Percentiles rank a stretch among this genome's conserved stretches.
phyloP scores from a whole-genome alignment of 2,888 invertebrate genomes.

The Helleia helle region DNA sequence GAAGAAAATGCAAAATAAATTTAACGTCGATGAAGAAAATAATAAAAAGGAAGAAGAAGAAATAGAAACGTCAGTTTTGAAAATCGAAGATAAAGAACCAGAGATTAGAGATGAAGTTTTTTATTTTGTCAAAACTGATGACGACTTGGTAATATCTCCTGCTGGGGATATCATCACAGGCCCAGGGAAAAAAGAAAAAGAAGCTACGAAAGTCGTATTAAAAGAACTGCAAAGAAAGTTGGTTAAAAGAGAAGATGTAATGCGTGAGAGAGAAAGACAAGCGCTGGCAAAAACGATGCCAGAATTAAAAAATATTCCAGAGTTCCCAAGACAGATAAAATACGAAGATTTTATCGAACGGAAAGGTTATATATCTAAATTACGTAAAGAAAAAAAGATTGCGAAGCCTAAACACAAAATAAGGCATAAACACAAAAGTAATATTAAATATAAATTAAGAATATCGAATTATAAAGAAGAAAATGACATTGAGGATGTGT shows the following conservation, averaged over 20 bases:
- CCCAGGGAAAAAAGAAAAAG: constrained; percentile 54
- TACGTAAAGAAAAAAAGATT: constrained; percentile 19
- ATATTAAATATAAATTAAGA: constrained; percentile 30
- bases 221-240: constrained; percentile 55
- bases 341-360: constrained; percentile 37
- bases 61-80: constrained; percentile 30
- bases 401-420: constrained; percentile 33
- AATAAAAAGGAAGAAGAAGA: constrained; percentile 27
- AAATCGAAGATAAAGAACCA: constrained; percentile 48
- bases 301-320: constrained; percentile 45
- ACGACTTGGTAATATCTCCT: constrained; percentile 32
- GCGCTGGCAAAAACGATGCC: constrained; percentile 66
- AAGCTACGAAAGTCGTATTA: constrained; percentile 50
- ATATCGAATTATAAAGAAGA: constrained; percentile 31
- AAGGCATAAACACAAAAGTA: constrained; percentile 20
- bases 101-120: constrained; percentile 62
- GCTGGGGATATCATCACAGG: constrained; percentile 44
- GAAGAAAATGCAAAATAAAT: constrained; percentile 47
- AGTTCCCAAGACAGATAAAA: constrained; percentile 59
- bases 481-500: constrained; percentile 30
- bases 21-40: constrained; percentile 23
- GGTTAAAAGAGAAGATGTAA: constrained; percentile 59
- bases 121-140: constrained; percentile 58
- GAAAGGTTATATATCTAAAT: constrained; percentile 47
- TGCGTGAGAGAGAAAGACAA: constrained; percentile 63